Base-by-base conservation (phyloP, 1,140 invertebrate genomes). In the Meloidogyne floridensis region DNA sequence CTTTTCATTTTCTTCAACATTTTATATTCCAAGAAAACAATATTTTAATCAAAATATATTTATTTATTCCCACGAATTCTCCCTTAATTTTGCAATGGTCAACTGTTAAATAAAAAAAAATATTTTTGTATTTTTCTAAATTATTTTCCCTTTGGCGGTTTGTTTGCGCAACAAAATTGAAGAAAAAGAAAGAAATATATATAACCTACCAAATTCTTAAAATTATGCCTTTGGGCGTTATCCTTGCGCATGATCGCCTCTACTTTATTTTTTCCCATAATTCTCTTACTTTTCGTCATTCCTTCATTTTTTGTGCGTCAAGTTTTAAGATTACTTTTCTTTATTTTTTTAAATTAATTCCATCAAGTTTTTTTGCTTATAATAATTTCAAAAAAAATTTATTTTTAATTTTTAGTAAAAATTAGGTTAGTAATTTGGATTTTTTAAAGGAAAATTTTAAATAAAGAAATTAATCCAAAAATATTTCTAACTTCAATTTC, bases 241-340 rank as follows among this genome's bases (percentile, higher is more conserved):
- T 65, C 59, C 59, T 65, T n/a, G 15, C 59, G 59, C 59, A 65
- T 65, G 15, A 65, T 65, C 59, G 59, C 59, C 2, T 65, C n/a
- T 65, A 65, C 13, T 65, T n/a, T 65, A 15, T 11, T 47, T n/a
- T n/a, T 4, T 59, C 56, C 15, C 10, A n/a, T n/a, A 65, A 5
- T 65, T 65, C 8, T 54, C 2, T 54, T 54, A 9, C 10, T n/a
- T 65, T n/a, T n/a, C n/a, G 13, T 15, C 56, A 56, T 56, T 11
- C 1, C 56, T 59, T 59, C 4, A 15, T 15, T 65, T 65, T 15
- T 15, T 59, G 15, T 59, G 13, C 59, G 13, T n/a, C 13, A 65
- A 65, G 59, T 65, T 65, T 65, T 65, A 65, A 65, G 59, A 65
- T 65, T 65, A 65, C n/a, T 65, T 65, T 65, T 65, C 59, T 13